phyloP scores from a whole-genome alignment of 2,888 invertebrate species.

The Lepidochrysops patricia region DNA sequence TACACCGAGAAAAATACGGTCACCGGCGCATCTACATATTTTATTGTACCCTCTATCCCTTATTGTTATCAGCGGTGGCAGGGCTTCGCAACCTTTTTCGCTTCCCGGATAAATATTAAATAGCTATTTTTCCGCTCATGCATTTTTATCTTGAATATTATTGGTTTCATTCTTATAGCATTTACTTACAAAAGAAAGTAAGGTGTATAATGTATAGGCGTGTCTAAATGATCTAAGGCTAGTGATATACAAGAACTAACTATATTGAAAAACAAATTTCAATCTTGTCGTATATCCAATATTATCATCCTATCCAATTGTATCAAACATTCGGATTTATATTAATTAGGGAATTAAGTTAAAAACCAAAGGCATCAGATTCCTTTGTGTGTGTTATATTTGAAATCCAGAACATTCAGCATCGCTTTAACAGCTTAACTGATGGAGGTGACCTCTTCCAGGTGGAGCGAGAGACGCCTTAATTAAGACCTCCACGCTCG shows the following conservation, averaged over 20 bases:
- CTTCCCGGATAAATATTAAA: neutral
- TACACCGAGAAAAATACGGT: constrained; percentile 73
- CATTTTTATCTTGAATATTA: neutral
- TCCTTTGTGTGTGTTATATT: neutral
- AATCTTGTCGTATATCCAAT: too few relatives aligned
- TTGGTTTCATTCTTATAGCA: too few relatives aligned
- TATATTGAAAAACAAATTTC: too few relatives aligned
- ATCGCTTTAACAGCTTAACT: neutral
- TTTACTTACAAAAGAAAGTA: too few relatives aligned
- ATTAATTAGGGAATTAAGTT: too few relatives aligned
- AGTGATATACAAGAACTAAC: too few relatives aligned
- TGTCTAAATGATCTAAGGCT: too few relatives aligned
- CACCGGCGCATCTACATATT: constrained; percentile 73
- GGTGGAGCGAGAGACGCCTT: neutral
- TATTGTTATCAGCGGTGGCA: constrained; percentile 42
- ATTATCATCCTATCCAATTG: too few relatives aligned
- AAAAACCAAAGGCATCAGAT: neutral
- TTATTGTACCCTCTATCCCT: constrained; percentile 66
- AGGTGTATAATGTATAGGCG: too few relatives aligned
- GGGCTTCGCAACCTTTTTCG: constrained; percentile 24
- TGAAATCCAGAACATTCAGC: neutral
- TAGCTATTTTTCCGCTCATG: neutral
- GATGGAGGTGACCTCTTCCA: constrained; percentile 4
- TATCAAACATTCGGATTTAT: too few relatives aligned
- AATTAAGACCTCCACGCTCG: neutral